Evolutionary conservation across 2,888 invertebrate species (phyloP).

Genomic region (Malachius bipustulatus): DNA sequence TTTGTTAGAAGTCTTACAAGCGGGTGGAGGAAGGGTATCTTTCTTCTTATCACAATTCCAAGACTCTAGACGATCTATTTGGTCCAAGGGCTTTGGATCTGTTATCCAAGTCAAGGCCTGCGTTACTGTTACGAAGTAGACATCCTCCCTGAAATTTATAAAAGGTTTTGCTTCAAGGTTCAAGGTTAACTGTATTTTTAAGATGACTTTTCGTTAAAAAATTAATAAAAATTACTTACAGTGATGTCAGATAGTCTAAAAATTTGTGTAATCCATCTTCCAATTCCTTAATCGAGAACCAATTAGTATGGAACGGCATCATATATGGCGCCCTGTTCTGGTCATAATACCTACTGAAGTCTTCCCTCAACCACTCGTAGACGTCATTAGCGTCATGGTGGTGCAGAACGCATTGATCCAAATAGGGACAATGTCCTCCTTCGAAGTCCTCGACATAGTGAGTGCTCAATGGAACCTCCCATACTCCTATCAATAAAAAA

Average conservation of each 20-base stretch:
- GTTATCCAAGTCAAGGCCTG: constrained; percentile 87
- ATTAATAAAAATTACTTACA: constrained; percentile 42
- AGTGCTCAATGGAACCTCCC: constrained; percentile 85
- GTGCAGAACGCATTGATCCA: constrained; percentile 85
- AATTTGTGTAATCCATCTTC: constrained; percentile 77
- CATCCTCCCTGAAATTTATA: constrained; percentile 55
- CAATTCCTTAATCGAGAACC: constrained; percentile 83
- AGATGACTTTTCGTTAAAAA: too few relatives aligned
- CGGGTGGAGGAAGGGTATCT: constrained; percentile 56
- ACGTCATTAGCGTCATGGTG: constrained; percentile 67
- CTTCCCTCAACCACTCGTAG: constrained; percentile 80
- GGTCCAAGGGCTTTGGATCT: constrained; percentile 61
- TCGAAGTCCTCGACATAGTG: constrained; percentile 81
- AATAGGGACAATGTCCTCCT: constrained; percentile 84
- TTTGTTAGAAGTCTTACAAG: constrained; percentile 71
- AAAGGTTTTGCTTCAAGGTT: background rate
- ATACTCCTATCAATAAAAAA: constrained; percentile 49
- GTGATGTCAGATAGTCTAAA: constrained; percentile 62
- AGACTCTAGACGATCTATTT: constrained; percentile 60
- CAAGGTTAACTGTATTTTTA: background rate
- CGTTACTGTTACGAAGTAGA: constrained; percentile 76
- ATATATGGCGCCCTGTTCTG: constrained; percentile 85
- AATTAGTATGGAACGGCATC: constrained; percentile 94
- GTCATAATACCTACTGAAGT: constrained; percentile 72
- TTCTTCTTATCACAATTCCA: constrained; percentile 69